These are phyloP conservation scores for Crocidura indochinensis DNA, from an alignment of 2,797 vertebrate species.

Conservation along the genomic window DNA sequence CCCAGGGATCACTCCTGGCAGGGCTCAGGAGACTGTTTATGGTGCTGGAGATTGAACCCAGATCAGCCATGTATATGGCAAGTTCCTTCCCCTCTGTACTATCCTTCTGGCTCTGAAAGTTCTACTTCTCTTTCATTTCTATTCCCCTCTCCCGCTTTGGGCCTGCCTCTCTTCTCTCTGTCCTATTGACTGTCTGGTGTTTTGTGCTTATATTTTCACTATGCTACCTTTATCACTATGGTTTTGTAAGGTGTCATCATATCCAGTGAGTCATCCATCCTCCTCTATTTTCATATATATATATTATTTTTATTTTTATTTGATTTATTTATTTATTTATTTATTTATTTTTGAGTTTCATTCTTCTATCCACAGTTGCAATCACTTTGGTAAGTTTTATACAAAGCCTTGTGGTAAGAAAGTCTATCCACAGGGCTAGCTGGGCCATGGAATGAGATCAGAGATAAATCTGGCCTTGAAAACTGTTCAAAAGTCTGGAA, in stretches of 20 bases:
- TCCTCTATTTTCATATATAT: too few species aligned
- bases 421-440: background rate
- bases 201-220: background rate
- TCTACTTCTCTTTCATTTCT: background rate
- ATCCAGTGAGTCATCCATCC: background rate
- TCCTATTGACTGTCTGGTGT: background rate
- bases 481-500: constrained; percentile 21
- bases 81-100: too few species aligned
- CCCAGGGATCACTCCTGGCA: too few species aligned
- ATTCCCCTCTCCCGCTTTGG: background rate
- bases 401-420: constrained; percentile 35
- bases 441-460: background rate
- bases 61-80: too few species aligned
- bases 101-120: too few species aligned
- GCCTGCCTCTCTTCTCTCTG: background rate
- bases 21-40: too few species aligned
- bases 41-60: too few species aligned
- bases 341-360: constrained; percentile 29
- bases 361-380: constrained; percentile 50
- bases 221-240: background rate
- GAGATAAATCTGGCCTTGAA: constrained; percentile 12
- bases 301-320: too few species aligned
- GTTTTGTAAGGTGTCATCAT: background rate
- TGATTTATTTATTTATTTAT: too few species aligned
- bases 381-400: constrained; percentile 37